Conservation (phyloP, 2,888 invertebrate genomes). For the Asteroscopus sphinx region DNA sequence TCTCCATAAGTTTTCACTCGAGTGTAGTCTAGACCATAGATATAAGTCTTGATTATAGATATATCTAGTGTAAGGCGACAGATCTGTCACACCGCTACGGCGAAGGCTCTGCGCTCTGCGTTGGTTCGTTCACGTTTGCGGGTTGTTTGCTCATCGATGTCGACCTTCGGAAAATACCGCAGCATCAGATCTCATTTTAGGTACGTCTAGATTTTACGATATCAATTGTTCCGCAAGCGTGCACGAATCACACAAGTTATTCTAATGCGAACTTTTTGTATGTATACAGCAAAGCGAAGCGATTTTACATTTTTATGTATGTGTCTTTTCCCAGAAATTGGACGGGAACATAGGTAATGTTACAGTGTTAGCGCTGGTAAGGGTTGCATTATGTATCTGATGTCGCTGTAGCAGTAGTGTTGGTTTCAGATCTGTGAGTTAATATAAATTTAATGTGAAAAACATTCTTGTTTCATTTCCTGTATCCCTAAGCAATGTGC, state of each 20-base stretch:
- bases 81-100: constrained; percentile 85
- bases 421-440: constrained; percentile 85
- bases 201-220: constrained; percentile 5
- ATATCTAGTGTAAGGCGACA: constrained; percentile 82
- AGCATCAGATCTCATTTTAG: constrained; percentile 22
- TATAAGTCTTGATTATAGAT: constrained; percentile 81
- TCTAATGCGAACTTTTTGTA: constrained; percentile 66
- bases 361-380: constrained; percentile 35
- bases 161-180: not conserved
- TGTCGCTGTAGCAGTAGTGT: constrained; percentile 74
- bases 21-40: constrained; percentile 58
- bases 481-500: constrained; percentile 63
- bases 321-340: constrained; percentile 53
- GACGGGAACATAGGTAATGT: constrained; percentile 49
- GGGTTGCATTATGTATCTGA: constrained; percentile 44
- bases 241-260: constrained; percentile 55
- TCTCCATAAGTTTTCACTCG: constrained; percentile 37
- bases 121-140: constrained; percentile 71
- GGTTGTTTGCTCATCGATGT: not conserved
- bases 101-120: constrained; percentile 79
- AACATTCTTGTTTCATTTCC: constrained; percentile 85
- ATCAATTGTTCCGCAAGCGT: constrained; percentile 22
- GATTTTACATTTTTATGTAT: constrained; percentile 60
- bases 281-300: constrained; percentile 67
- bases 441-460: constrained; percentile 88